phyloP scores from a whole-genome alignment of 2,888 invertebrate species.

The Ischnus inquisitorius region DNA sequence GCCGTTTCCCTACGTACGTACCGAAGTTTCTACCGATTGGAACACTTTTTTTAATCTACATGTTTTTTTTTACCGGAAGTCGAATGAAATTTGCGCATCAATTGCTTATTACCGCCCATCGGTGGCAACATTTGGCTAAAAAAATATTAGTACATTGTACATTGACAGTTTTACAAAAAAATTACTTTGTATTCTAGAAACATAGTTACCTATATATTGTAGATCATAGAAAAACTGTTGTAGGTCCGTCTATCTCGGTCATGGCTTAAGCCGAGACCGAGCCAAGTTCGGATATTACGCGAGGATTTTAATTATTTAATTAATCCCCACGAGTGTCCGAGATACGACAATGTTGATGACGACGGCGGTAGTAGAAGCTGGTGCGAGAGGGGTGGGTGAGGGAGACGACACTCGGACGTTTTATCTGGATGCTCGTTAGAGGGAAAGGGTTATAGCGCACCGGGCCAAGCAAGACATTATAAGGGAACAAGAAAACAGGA shows the following conservation, averaged over 20 bases:
- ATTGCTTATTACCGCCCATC: no score
- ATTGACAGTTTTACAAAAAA: no score
- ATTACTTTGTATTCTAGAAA: no score
- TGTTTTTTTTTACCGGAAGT: no score
- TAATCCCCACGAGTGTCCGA: conserved; percentile 46
- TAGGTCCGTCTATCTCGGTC: conserved; percentile 6
- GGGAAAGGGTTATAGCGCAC: conserved; percentile 46
- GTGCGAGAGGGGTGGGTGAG: no score
- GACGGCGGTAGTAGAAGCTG: no score
- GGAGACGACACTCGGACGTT: conserved; percentile 52
- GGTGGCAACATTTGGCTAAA: no score
- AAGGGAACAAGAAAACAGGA: conserved; percentile 42
- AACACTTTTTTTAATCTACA: background rate
- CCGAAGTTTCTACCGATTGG: conserved; percentile 3
- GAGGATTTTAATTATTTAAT: conserved; percentile 60
- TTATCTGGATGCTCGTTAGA: conserved; percentile 63
- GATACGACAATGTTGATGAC: conserved; percentile 41
- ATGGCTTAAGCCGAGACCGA: conserved; percentile 1
- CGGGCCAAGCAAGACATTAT: conserved; percentile 29
- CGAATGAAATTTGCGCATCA: no score
- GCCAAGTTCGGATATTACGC: conserved; percentile 49
- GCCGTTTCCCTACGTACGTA: background rate
- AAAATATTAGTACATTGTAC: no score
- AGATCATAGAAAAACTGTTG: background rate
- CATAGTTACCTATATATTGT: background rate